Evolutionary conservation across 1,140 invertebrate genomes (phyloP), one percentile per base, ranked within the genome.

Genomic region (Antheraea pernyi): DNA sequence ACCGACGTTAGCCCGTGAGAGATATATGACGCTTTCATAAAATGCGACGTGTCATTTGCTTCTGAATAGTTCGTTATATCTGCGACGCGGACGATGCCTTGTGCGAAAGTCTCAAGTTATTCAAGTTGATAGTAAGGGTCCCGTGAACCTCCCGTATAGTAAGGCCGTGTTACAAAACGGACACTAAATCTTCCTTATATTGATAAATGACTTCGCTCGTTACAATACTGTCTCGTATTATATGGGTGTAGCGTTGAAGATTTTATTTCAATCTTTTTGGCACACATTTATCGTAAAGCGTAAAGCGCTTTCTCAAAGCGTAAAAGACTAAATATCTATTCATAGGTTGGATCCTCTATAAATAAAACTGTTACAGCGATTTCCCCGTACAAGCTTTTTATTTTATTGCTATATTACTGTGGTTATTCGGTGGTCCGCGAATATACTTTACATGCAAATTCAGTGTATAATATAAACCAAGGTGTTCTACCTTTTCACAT

Each of bases 51-150:
- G 78, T 82, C 77, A 80, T 80, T 83, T 83, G 76, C 76, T 77
- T 81, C 78, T 82, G 82, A 84, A 84, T 84, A 84, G 82, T 86
- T 83, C 81, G 82, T 84, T 86, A 86, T 82, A 82, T 80, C 68
- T 80, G 76, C 71, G 75, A 53, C 46, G 69, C 68, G 70, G 48
- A 75, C 71, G 61, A 58, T 70, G 69, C 61, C 68, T 62, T 61
- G 80, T 74, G 76, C 76, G 74, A 73, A 75, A 76, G 79, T 83
- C 75, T 81, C 79, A 74, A 73, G 77, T 84, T 82, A 77, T 78
- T 84, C 75, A 72, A 75, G 74, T 82, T 83, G 79, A 80, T 84
- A 78, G 79, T 69, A 75, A 70, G 68, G 66, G 74, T 73, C 70
- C 73, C 75, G 71, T 74, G 69, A 79, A 77, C 70, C 77, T 77